A percentile compares a stretch with the other conserved stretches of the same genome.
Evolutionary conservation across 2,797 vertebrate genomes (phyloP).

Genomic region (Urocyon cinereoargenteus): DNA sequence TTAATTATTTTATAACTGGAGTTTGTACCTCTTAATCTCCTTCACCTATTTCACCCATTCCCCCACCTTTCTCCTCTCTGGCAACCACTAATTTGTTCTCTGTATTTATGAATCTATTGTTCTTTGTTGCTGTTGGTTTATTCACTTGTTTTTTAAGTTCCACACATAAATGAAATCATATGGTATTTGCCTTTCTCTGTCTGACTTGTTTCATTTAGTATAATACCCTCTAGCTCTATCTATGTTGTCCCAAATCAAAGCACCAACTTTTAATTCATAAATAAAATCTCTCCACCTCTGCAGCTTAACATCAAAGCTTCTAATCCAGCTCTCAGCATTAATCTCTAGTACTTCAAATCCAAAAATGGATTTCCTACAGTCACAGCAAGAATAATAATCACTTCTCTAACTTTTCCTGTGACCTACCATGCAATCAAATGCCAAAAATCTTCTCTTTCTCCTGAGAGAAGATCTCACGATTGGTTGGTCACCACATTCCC

Average conservation of each 20-base stretch:
- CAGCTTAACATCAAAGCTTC: conserved; percentile 60
- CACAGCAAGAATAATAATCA: conserved; percentile 57
- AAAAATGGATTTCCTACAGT: conserved; percentile 59
- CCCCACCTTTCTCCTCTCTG: background rate
- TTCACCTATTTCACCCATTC: background rate
- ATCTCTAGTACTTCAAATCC: conserved; percentile 54
- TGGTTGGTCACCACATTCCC: background rate
- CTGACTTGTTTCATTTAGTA: background rate
- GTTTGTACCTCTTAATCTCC: background rate
- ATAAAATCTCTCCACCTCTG: conserved; percentile 50
- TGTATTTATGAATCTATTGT: background rate
- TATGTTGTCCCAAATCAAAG: background rate
- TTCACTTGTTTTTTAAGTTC: background rate
- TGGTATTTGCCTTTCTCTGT: background rate
- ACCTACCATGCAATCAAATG: conserved; percentile 30
- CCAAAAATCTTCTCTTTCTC: conserved; percentile 62
- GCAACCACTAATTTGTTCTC: background rate
- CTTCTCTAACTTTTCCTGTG: conserved; percentile 52
- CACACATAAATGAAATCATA: background rate
- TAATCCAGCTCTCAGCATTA: conserved; percentile 57
- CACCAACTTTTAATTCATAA: conserved; percentile 65
- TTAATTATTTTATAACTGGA: background rate
- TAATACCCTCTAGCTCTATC: background rate
- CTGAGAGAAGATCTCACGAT: conserved; percentile 44
- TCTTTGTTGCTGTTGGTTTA: background rate